Percentiles rank a stretch among this genome's conserved stretches.
These are phyloP conservation scores for Eurystomus gularis DNA, from an alignment of 2,113 vertebrate species.

Conservation along the genomic window DNA sequence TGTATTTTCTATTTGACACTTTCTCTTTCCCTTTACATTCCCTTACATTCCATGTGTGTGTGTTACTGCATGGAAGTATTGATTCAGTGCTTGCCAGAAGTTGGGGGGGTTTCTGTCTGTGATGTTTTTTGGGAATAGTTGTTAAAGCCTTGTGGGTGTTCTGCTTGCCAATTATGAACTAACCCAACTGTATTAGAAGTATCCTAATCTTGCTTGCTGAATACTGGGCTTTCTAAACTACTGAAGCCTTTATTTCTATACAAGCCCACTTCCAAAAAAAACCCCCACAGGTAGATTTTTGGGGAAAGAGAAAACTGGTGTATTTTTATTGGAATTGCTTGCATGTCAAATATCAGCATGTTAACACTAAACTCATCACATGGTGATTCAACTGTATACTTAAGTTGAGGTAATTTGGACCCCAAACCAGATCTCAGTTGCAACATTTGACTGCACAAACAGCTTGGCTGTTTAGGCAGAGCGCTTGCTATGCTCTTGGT, in stretches of 20 bases:
- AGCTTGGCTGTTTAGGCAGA: not conserved
- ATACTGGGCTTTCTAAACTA: not conserved
- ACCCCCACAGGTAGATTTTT: not conserved
- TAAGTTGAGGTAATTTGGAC: not conserved
- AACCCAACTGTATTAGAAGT: not conserved
- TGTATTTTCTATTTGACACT: not conserved
- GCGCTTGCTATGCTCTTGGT: not conserved
- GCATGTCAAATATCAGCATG: not conserved
- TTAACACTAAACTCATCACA: not conserved
- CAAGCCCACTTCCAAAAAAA: not conserved
- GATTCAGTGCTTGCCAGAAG: not conserved
- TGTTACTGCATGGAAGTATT: not conserved
- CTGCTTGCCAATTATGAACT: not conserved
- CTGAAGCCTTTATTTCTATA: not conserved
- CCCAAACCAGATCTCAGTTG: not conserved
- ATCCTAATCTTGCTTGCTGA: not conserved
- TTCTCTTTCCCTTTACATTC: not conserved
- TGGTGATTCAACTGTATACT: not conserved
- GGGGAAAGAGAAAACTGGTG: not conserved
- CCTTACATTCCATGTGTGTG: not conserved
- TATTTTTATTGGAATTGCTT: not conserved
- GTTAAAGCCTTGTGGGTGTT: not conserved
- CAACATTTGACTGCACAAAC: not conserved
- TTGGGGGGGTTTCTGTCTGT: not conserved
- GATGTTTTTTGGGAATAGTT: not conserved